Conservation (phyloP, 2,113 vertebrate genomes). For the Gobiocypris rarus region DNA sequence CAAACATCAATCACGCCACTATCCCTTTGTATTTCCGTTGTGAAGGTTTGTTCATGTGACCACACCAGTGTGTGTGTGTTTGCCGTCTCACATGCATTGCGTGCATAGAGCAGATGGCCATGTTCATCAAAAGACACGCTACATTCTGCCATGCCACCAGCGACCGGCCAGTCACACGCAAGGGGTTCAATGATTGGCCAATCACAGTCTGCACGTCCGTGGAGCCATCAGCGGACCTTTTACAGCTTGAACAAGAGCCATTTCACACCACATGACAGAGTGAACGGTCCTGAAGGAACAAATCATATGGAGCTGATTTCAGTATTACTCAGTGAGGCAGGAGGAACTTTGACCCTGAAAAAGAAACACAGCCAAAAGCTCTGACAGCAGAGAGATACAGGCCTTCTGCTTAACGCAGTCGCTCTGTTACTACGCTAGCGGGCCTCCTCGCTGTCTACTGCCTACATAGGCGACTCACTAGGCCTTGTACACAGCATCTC, state of each 20-base stretch:
- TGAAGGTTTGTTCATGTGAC: neutral
- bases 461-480: neutral
- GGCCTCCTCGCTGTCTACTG: neutral
- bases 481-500: neutral
- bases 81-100: neutral
- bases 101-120: neutral
- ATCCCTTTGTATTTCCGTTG: neutral
- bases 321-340: conserved; percentile 17
- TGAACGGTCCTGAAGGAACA: neutral
- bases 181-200: conserved; percentile 32
- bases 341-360: conserved; percentile 24
- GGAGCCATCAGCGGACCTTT: conserved; percentile 39
- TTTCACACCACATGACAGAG: conserved; percentile 33
- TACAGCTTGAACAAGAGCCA: conserved; percentile 43
- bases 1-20: conserved; percentile 16
- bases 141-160: conserved; percentile 11
- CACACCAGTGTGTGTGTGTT: neutral
- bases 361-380: conserved; percentile 21
- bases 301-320: conserved; percentile 30
- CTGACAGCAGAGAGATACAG: neutral
- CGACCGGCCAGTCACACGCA: neutral
- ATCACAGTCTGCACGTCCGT: conserved; percentile 7
- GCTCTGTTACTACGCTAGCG: neutral
- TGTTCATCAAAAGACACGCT: conserved; percentile 15
- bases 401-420: neutral